Conservation (phyloP, 1,140 invertebrate genomes). For the Hycleus cichorii region DNA sequence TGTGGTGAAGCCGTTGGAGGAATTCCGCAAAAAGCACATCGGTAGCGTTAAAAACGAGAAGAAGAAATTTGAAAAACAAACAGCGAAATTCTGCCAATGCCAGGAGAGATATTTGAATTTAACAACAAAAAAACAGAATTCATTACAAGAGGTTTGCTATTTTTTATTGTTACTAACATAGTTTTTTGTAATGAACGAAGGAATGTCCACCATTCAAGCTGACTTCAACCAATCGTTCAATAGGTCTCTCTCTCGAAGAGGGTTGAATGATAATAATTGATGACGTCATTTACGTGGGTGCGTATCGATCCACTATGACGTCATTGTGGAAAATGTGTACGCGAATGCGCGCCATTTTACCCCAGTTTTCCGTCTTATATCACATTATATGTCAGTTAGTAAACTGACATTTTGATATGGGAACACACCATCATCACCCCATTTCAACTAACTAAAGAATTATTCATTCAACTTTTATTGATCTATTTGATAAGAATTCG, state of each 20-base stretch:
- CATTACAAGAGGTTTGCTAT: conserved; percentile 74
- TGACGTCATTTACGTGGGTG: conserved; percentile 19
- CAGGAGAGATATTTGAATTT: conserved; percentile 91
- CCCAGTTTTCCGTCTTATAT: not conserved
- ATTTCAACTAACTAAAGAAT: too few species aligned
- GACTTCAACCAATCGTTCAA: not conserved
- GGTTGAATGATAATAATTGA: conserved; percentile 12
- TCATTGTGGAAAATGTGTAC: conserved; percentile 5
- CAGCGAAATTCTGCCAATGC: conserved; percentile 90
- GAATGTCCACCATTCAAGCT: too few species aligned
- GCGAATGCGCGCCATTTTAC: conserved; percentile 1
- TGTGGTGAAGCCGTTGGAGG: conserved; percentile 85
- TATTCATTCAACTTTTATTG: not conserved
- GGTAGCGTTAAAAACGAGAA: conserved; percentile 92
- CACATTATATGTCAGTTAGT: not conserved
- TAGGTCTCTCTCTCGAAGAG: not conserved
- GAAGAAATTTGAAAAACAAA: conserved; percentile 97
- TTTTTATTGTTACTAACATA: too few species aligned
- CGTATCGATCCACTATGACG: conserved; percentile 22
- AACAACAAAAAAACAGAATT: conserved; percentile 89
- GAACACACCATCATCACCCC: not conserved
- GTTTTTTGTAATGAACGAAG: too few species aligned
- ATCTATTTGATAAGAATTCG: too few species aligned
- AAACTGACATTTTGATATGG: conserved; percentile 1
- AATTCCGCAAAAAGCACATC: conserved; percentile 91